Evolutionary conservation across 2,888 invertebrate genomes (phyloP).

Genomic region (Agrochola lota): DNA sequence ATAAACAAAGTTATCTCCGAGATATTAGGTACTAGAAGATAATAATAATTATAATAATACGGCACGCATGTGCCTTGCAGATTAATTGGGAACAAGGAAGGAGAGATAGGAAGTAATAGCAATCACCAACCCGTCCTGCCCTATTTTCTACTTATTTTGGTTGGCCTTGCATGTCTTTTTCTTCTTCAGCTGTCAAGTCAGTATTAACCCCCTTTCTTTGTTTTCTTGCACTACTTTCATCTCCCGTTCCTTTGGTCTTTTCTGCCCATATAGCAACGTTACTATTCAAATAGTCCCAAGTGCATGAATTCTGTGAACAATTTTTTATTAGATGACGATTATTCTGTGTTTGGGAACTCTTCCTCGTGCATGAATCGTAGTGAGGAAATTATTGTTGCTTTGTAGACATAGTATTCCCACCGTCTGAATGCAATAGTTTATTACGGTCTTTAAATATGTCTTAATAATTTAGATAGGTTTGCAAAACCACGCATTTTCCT

Average conservation of each 20-base stretch:
- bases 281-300: background rate
- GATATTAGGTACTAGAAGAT: constrained; percentile 66
- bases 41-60: constrained; percentile 66
- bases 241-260: background rate
- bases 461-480: background rate
- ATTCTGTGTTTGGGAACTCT: too few relatives aligned
- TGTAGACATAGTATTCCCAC: background rate
- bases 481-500: background rate
- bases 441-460: too few relatives aligned
- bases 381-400: background rate
- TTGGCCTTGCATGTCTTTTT: background rate
- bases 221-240: background rate
- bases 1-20: constrained; percentile 73
- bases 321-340: background rate
- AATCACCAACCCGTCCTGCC: background rate
- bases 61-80: constrained; percentile 46
- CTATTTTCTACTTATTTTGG: background rate
- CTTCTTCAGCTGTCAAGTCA: too few relatives aligned
- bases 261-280: background rate
- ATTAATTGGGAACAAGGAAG: constrained; percentile 21
- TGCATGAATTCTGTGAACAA: background rate
- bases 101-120: background rate
- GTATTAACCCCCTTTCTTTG: too few relatives aligned
- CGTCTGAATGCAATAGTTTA: background rate
- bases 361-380: too few relatives aligned